Percentiles rank a stretch among this genome's conserved stretches.
Conservation (phyloP, 1,140 invertebrate genomes). For the Armadillidium nasatum region DNA sequence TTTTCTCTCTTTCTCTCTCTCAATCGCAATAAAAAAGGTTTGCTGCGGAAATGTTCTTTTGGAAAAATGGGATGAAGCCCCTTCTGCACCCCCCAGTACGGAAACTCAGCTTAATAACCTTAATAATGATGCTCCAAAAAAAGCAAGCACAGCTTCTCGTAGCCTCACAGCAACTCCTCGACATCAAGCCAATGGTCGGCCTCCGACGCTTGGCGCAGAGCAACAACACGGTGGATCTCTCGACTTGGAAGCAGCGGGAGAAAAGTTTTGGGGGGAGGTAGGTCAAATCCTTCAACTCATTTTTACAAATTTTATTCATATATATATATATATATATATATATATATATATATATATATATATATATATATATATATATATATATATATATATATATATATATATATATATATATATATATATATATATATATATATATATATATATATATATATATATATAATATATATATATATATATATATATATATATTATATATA, state of each 20-base stretch:
- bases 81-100: conserved; percentile 64
- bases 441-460: too few species aligned
- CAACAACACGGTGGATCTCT: conserved; percentile 18
- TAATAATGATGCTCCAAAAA: background rate
- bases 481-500: too few species aligned
- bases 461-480: too few species aligned
- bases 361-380: conserved; percentile 19
- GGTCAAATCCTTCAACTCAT: background rate
- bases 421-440: too few species aligned
- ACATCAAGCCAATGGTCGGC: conserved; percentile 22
- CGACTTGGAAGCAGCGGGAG: conserved; percentile 24
- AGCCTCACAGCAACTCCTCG: conserved; percentile 16
- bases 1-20: background rate
- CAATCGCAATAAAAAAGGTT: background rate
- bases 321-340: too few species aligned
- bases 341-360: conserved; percentile 21
- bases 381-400: background rate
- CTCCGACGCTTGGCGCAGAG: conserved; percentile 3
- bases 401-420: too few species aligned
- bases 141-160: conserved; percentile 1
- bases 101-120: conserved; percentile 50
- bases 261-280: conserved; percentile 30
- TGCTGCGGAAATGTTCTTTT: conserved; percentile 58
- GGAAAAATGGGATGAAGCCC: conserved; percentile 68
- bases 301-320: too few species aligned